These are phyloP conservation scores for Eidolon dupreanum DNA, from an alignment of 2,797 vertebrate genomes.

Conservation along the genomic window DNA sequence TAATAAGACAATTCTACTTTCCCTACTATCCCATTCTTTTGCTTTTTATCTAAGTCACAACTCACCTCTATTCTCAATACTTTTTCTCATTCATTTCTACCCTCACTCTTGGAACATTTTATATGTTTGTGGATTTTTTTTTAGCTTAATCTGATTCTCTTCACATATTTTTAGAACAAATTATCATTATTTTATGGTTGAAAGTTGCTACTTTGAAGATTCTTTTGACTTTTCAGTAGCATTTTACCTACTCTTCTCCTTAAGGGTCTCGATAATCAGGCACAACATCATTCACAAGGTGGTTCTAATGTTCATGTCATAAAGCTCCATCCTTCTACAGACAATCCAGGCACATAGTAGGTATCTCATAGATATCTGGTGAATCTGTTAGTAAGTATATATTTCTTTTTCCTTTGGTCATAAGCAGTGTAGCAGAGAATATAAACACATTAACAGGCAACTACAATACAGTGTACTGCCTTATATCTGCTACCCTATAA, in stretches of 20 bases:
- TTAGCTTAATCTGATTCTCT: background rate
- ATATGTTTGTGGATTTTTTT: background rate
- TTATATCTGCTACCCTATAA: background rate
- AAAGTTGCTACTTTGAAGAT: background rate
- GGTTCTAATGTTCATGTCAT: background rate
- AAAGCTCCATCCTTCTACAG: background rate
- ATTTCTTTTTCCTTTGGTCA: background rate
- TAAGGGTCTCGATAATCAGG: background rate
- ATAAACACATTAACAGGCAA: background rate
- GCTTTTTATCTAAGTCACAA: background rate
- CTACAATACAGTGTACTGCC: fast-evolving
- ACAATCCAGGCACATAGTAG: background rate
- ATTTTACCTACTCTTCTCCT: background rate
- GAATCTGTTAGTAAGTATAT: background rate
- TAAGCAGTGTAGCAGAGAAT: background rate
- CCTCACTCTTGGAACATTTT: background rate
- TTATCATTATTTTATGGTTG: background rate
- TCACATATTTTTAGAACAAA: background rate
- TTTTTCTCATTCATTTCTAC: background rate
- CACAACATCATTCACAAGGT: background rate
- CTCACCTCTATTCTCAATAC: background rate
- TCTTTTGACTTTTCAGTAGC: background rate
- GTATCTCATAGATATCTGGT: background rate
- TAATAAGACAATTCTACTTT: background rate
- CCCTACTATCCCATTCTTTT: background rate